Evolutionary conservation across 2,113 vertebrate species (phyloP), one percentile per base, ranked within the genome.

Genomic region (Glaucomys volans): DNA sequence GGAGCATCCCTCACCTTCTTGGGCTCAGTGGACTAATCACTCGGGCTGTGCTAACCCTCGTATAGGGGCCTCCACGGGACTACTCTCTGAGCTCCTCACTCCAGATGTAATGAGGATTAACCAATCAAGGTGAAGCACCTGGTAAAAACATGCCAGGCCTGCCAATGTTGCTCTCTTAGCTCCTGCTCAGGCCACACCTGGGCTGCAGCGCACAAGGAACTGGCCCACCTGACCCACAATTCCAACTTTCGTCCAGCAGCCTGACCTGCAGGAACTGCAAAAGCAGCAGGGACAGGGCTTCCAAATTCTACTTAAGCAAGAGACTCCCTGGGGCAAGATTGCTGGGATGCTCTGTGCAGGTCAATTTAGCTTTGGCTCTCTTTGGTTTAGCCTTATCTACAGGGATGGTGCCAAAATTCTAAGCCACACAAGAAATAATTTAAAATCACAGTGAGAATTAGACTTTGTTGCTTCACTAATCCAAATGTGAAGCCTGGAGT

Each of bases 71-170:
- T 88, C 30, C 26, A 12, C 0, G 9, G 64, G 91, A 47, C 13
- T 30, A 7, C 77, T 77, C 30, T 80, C 81, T 37, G 47, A 24
- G 50, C 16, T 26, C 85, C 54, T 71, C 80, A 24, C 44, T 96
- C 54, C 89, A 95, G 83, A 94, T 62, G 83, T 64, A 75, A 40
- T 37, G 52, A 57, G 83, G 95, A 91, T 97, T 83, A 97, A 84
- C 77, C 95, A 90, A 96, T 90, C 96, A 91, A 81, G 92, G 72
- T 67, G 83, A 96, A 97, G 95, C 92, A 96, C 94, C 94, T 97
- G 95, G 90, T 92, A 81, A 95, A 96, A 89, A 74, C 76, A 93
- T 40, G 66, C 5, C 66, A 44, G 66, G 57, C 37, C 91, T 83
- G 42, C 90, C 84, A 59, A 84, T 77, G 84, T 75, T 90, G 86